Conservation (phyloP, 2,797 vertebrate genomes). For the Manis crassicaudata region DNA sequence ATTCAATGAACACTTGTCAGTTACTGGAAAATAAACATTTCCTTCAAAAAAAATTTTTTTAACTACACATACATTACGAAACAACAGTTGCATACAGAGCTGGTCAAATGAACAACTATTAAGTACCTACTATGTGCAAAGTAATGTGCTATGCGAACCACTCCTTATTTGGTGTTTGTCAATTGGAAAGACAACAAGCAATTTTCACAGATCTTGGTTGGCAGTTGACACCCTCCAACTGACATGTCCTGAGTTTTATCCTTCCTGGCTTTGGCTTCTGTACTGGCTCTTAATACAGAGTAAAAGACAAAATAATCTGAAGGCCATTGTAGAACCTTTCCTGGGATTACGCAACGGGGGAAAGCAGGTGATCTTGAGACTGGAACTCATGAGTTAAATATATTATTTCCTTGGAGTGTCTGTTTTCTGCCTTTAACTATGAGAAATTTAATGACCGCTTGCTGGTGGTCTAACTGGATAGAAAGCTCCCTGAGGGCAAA, state of each 20-base stretch:
- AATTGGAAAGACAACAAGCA: background rate
- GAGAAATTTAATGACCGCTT: background rate
- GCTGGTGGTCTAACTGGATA: background rate
- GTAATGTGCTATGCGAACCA: background rate
- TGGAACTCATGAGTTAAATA: background rate
- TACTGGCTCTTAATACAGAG: conserved; percentile 46
- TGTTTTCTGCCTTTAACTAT: background rate
- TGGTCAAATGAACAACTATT: background rate
- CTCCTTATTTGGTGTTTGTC: conserved; percentile 23
- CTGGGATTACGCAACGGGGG: conserved; percentile 1
- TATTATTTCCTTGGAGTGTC: background rate
- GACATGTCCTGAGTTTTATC: conserved; percentile 34
- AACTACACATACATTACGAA: background rate
- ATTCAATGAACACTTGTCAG: conserved; percentile 20
- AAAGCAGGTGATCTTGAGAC: conserved; percentile 38
- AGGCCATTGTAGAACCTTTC: background rate
- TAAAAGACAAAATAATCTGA: conserved; percentile 44
- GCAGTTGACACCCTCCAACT: background rate
- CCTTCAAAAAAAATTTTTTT: background rate
- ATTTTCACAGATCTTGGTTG: conserved; percentile 32
- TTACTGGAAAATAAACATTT: conserved; percentile 49
- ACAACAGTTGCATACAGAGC: background rate
- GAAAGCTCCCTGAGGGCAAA: conserved; percentile 8
- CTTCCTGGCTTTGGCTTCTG: conserved; percentile 55
- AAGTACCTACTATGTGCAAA: background rate